Evolutionary conservation across 64 coral and sea anemone genomes (phyloP).

Genomic region (Montipora cactus): DNA sequence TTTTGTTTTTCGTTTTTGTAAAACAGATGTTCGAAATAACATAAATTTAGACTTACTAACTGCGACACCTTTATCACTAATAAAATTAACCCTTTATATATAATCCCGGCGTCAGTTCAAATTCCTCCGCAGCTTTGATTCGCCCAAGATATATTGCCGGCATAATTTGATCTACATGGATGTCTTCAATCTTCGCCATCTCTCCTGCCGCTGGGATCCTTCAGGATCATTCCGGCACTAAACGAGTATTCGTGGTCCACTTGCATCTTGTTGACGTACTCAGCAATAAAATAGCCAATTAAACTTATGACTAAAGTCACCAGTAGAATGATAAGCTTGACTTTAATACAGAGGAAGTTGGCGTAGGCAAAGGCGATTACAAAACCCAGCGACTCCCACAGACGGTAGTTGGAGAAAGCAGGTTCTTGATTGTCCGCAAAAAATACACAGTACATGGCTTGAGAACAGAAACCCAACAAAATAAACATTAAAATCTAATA

Average conservation of each 20-base stretch:
- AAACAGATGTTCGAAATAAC: too few species aligned
- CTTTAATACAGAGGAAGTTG: slow-evolving; percentile 76
- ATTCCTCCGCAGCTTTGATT: too few species aligned
- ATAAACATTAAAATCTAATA: neutral
- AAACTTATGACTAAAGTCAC: slow-evolving; percentile 59
- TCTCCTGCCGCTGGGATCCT: neutral
- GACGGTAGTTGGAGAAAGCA: slow-evolving; percentile 97
- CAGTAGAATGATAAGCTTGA: slow-evolving; percentile 88
- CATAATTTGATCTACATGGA: neutral
- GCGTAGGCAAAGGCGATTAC: slow-evolving; percentile 87
- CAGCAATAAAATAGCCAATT: slow-evolving; percentile 70
- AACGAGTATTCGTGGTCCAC: slow-evolving; percentile 50
- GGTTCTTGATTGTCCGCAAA: slow-evolving; percentile 95
- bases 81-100: too few species aligned
- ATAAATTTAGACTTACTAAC: too few species aligned
- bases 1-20: too few species aligned
- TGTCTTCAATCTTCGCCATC: neutral
- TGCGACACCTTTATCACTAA: too few species aligned
- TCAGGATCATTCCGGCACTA: neutral
- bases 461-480: slow-evolving; percentile 15
- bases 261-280: slow-evolving; percentile 70
- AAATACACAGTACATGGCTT: slow-evolving; percentile 92
- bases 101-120: too few species aligned
- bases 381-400: slow-evolving; percentile 96
- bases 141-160: neutral